phyloP scores from a whole-genome alignment of 2,797 vertebrate genomes.

The Micromesistius poutassou region DNA sequence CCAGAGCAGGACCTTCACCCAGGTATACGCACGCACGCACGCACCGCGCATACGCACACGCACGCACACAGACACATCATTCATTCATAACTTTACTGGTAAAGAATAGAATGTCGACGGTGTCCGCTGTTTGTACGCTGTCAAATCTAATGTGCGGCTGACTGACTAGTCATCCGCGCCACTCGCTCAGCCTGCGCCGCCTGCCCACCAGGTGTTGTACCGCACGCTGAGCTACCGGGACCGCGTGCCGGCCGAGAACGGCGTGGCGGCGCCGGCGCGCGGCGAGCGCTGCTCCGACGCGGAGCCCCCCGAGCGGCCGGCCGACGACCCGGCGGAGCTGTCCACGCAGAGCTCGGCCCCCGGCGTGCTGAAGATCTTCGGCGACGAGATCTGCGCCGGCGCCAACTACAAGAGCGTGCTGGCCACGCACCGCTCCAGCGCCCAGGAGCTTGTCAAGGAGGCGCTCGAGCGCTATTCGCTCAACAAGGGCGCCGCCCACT shows the following conservation, averaged over 20 bases:
- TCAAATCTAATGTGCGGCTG: too few species aligned
- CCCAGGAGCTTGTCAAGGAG: constrained; percentile 89
- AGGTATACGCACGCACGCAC: constrained; percentile 52
- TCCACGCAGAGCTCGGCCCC: constrained; percentile 92
- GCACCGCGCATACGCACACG: background rate
- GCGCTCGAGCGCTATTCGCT: constrained; percentile 90
- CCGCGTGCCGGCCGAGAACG: constrained; percentile 74
- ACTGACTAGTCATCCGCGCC: background rate
- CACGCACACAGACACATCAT: constrained; percentile 1
- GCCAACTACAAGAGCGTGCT: constrained; percentile 96
- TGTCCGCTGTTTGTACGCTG: background rate
- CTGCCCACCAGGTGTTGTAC: constrained; percentile 74
- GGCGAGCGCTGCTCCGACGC: constrained; percentile 78
- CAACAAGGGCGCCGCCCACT: constrained; percentile 75
- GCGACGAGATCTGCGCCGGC: constrained; percentile 86
- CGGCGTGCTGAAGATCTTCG: constrained; percentile 91
- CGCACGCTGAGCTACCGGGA: constrained; percentile 91
- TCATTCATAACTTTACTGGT: background rate
- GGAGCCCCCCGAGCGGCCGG: constrained; percentile 61
- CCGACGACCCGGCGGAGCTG: constrained; percentile 88
- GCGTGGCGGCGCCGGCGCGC: constrained; percentile 78
- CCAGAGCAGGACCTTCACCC: constrained; percentile 88
- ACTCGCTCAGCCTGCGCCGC: background rate
- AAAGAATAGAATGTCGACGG: too few species aligned
- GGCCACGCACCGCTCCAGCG: constrained; percentile 85